These are phyloP conservation scores for Chlorops oryzae DNA, from an alignment of 1,140 invertebrate species.

Conservation along the genomic window DNA sequence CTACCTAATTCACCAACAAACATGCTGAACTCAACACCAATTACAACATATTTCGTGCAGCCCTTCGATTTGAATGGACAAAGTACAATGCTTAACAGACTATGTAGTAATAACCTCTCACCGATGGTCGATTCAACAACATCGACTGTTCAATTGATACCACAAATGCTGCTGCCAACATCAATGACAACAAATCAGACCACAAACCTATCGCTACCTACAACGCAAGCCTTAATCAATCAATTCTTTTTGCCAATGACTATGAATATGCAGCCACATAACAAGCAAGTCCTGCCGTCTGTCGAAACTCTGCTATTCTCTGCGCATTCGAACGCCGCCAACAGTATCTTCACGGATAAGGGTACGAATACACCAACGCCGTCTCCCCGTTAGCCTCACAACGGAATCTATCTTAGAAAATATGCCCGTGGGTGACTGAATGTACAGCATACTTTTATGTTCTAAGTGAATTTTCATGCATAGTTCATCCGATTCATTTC, in stretches of 20 bases:
- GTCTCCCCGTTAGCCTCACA: too few relatives aligned
- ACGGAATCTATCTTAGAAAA: too few relatives aligned
- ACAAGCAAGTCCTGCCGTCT: slow-evolving; percentile 39
- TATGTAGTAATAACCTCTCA: slow-evolving; percentile 6
- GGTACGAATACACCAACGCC: too few relatives aligned
- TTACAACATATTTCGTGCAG: too few relatives aligned
- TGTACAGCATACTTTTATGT: too few relatives aligned
- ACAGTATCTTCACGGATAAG: too few relatives aligned
- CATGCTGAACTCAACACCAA: slow-evolving; percentile 9
- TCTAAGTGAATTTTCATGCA: too few relatives aligned
- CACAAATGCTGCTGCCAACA: slow-evolving; percentile 1
- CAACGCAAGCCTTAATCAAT: slow-evolving; percentile 10
- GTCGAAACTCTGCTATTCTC: slow-evolving; percentile 40
- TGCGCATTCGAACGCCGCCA: slow-evolving; percentile 6
- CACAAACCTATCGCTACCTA: not conserved
- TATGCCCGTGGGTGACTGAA: too few relatives aligned
- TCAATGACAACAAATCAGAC: not conserved
- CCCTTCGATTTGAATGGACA: too few relatives aligned
- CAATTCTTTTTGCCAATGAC: slow-evolving; percentile 21
- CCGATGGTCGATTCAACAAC: not conserved
- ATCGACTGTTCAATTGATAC: not conserved
- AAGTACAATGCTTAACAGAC: too few relatives aligned
- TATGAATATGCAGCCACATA: slow-evolving; percentile 20
- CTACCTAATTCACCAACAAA: slow-evolving; percentile 21
- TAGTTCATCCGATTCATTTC: too few relatives aligned